Evolutionary conservation across 2,797 vertebrate species (phyloP).

Genomic region (Petrocephalus sullivani): DNA sequence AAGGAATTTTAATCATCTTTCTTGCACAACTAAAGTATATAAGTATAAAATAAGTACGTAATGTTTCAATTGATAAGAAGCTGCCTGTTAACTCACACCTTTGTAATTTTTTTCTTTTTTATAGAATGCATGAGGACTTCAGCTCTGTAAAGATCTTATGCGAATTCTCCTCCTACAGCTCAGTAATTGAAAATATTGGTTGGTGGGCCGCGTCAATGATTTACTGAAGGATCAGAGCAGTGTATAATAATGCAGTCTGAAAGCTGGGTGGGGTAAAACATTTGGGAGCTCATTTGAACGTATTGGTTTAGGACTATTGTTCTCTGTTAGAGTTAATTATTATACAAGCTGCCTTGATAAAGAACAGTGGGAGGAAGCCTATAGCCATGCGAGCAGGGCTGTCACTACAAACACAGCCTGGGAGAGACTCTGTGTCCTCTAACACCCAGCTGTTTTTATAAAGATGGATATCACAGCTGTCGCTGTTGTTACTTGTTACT

Average conservation of each 20-base stretch:
- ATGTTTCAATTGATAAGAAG: neutral
- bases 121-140: neutral
- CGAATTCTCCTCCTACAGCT: neutral
- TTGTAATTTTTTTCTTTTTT: neutral
- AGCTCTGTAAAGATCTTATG: neutral
- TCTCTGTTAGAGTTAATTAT: slow-evolving; percentile 68
- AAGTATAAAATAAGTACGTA: neutral
- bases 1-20: neutral
- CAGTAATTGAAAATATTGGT: neutral
- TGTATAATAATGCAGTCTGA: slow-evolving; percentile 30
- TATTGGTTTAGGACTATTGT: slow-evolving; percentile 50
- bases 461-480: slow-evolving; percentile 58
- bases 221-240: slow-evolving; percentile 35
- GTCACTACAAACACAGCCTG: slow-evolving; percentile 49
- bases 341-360: slow-evolving; percentile 60
- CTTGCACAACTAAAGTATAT: neutral
- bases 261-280: slow-evolving; percentile 53
- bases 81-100: neutral
- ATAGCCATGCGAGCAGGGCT: slow-evolving; percentile 56
- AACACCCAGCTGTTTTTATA: slow-evolving; percentile 60
- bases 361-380: slow-evolving; percentile 43
- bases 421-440: neutral
- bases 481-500: slow-evolving; percentile 26
- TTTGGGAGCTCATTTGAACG: slow-evolving; percentile 47
- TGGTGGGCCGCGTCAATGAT: slow-evolving; percentile 41